Base-by-base conservation (phyloP, 1,140 invertebrate genomes). In the Halotydeus destructor region DNA sequence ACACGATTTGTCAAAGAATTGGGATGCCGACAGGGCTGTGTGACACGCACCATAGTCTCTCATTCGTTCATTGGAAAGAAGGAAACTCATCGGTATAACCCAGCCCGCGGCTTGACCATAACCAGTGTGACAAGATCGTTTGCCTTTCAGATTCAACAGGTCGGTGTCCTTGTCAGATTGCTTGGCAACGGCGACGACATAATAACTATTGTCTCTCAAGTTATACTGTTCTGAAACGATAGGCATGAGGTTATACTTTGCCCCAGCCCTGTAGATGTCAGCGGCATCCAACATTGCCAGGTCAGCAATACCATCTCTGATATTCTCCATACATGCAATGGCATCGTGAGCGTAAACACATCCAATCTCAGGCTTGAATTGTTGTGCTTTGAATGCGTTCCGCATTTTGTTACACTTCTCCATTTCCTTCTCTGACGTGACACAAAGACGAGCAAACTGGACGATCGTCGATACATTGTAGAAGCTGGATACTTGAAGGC, bases 341-440 rank as follows among this genome's bases (percentile, higher is more conserved):
- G 85, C 75, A 50, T 76, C 85, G 45, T 77, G 70, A 5, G 71
- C 82, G 56, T 76, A 78, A 48, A 81, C 71, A 57, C 89, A 96
- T 26, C 71, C 66, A 54, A 97, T 67, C 54, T 82, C 73, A 0
- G 91, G 91, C 51, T 85, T 80, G 11, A 97, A 60, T 3, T 79
- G 68, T 56, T 81, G 82, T 14, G 76, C 84, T 62, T 76, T 79
- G 41, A 85, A 59, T 21, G 84, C 84, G 30, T 70, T 76, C 77
- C 72, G 80, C 88, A 97, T 94, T 60, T 79, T 79, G 25, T 79
- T 60, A 59, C 89, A 97, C 63, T 97, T 97, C 22, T 76, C 72
- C 60, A 81, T 69, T 62, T 96, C 89, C 0, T 72, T 67, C 35
- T 82, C 72, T 1, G 86, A 93, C 1, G 84, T 86, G 5, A 94